Percentiles rank a stretch among this genome's conserved stretches.
These are phyloP conservation scores for Rhinogobius similis DNA, from an alignment of 2,113 vertebrate species.

Conservation along the genomic window DNA sequence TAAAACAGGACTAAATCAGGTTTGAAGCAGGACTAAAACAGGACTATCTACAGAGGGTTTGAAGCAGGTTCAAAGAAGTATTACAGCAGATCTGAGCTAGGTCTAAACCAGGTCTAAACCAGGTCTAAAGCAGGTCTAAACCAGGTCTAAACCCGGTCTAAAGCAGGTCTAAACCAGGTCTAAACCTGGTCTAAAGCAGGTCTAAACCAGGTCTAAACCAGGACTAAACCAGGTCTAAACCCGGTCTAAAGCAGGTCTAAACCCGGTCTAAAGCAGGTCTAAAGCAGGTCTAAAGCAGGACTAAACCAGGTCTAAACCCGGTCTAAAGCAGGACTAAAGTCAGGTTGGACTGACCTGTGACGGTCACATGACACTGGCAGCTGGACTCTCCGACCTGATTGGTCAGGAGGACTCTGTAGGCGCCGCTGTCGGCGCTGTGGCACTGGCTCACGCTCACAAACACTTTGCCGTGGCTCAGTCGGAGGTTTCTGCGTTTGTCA, in stretches of 20 bases:
- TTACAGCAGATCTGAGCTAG: too few relatives aligned
- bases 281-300: neutral
- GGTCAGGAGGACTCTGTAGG: conserved; percentile 85
- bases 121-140: neutral
- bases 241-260: neutral
- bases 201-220: neutral
- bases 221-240: neutral
- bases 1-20: too few relatives aligned
- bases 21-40: neutral
- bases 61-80: too few relatives aligned
- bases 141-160: neutral
- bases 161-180: neutral
- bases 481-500: conserved; percentile 85
- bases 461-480: conserved; percentile 78
- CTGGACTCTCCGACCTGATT: conserved; percentile 88
- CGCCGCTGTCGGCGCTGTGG: conserved; percentile 84
- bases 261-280: neutral
- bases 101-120: neutral
- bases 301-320: neutral
- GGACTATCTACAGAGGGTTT: too few relatives aligned
- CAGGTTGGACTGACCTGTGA: conserved; percentile 89
- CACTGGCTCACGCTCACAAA: conserved; percentile 87
- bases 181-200: neutral
- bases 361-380: conserved; percentile 82
- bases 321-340: neutral